Evolutionary conservation across 2,888 invertebrate species (phyloP), one percentile per base, ranked within the genome.

Genomic region (Halictus ligatus): DNA sequence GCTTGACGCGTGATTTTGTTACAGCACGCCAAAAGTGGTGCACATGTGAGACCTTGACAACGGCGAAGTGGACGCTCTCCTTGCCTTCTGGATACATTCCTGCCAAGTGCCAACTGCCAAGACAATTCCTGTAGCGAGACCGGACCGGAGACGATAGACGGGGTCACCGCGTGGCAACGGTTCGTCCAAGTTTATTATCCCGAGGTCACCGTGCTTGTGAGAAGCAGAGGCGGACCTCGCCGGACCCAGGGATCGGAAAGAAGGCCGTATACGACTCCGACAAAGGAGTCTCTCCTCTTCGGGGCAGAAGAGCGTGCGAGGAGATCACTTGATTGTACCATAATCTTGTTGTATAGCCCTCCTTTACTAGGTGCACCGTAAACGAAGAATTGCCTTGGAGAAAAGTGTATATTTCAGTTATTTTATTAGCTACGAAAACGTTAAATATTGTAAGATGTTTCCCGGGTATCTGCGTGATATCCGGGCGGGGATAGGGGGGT

Each of bases 21-120:
- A 35, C 88, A 95, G 95, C 88, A 95, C 95, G 77, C 95, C 95
- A 87, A 95, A 95, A 87, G 94, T 95, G 87, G 93, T 95, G 87
- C 95, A 95, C 92, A 95, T 95, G 94, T 95, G 94, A 95, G 90
- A 80, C 89, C 89, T 78, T 84, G 88, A 83, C 80, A 85, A 90
- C 89, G 86, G 75, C 90, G 88, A 89, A 84, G 58, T 74, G 84
- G 67, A 76, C 54, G 74, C 72, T 50, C 86, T 89, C 85, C 86
- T 89, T 90, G 91, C 86, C 89, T 91, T 91, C 87, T 92, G 92
- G 92, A 92, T 88, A 94, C 94, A 94, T 94, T 94, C 94, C 94
- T 92, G 91, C 91, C 89, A 90, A 91, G 92, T 91, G 86, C 88
- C 92, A 91, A 93, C 92, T 94, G 93, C 92, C 94, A 92, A 85